phyloP scores from a whole-genome alignment of 2,797 vertebrate genomes.

The Lepidocolaptes lacrymiger region DNA sequence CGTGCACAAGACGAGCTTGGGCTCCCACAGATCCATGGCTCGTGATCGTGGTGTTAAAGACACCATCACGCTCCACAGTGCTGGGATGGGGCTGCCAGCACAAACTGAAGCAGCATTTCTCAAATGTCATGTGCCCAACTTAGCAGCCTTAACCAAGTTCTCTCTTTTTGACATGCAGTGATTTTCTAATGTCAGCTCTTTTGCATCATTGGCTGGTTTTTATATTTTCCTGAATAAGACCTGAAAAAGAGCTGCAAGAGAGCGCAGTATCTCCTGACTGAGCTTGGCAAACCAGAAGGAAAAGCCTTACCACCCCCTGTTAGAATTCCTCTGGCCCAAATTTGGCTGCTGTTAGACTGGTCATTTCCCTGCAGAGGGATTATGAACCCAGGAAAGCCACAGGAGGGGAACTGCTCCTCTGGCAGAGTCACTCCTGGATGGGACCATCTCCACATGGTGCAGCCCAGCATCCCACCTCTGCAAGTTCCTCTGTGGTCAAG shows the following conservation, averaged over 20 bases:
- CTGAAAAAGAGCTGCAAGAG: fast-evolving
- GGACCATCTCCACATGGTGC: fast-evolving
- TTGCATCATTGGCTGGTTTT: neutral
- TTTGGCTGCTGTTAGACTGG: neutral
- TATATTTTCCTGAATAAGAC: neutral
- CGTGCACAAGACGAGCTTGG: neutral
- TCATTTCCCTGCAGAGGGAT: neutral
- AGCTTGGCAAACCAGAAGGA: neutral
- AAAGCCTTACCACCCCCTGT: neutral
- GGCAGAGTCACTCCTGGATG: neutral
- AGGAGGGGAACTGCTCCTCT: neutral
- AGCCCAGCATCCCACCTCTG: neutral
- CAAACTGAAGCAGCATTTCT: neutral
- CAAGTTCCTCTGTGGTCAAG: fast-evolving
- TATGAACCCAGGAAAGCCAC: neutral
- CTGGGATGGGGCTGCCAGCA: neutral
- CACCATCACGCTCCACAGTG: neutral
- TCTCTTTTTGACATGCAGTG: neutral
- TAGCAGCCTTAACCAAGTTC: neutral
- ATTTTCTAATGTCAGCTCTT: neutral
- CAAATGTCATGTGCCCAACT: neutral
- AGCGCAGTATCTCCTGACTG: neutral
- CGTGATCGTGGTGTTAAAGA: fast-evolving
- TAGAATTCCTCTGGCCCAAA: neutral
- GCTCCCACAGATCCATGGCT: neutral